These are phyloP conservation scores for Lysiphlebus fabarum DNA, from an alignment of 1,140 invertebrate genomes.

Conservation along the genomic window DNA sequence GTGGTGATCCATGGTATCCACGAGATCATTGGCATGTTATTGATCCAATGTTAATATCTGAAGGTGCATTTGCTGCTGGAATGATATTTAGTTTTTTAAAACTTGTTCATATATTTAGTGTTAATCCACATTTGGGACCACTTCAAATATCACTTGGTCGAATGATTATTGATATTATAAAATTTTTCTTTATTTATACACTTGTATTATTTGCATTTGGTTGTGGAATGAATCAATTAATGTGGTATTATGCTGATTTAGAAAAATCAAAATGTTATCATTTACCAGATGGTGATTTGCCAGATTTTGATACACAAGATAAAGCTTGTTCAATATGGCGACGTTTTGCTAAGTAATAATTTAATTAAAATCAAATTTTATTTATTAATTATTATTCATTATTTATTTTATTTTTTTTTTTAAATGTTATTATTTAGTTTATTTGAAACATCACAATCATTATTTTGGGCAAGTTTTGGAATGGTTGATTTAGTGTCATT, in stretches of 20 bases:
- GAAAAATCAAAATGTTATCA: slow-evolving; percentile 82
- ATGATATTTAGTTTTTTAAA: slow-evolving; percentile 94
- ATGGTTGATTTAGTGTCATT: slow-evolving; percentile 84
- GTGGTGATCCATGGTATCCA: slow-evolving; percentile 76
- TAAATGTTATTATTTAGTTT: slow-evolving; percentile 61
- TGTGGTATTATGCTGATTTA: slow-evolving; percentile 94
- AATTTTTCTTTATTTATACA: slow-evolving; percentile 91
- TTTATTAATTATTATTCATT: too few relatives aligned
- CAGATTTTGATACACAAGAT: slow-evolving; percentile 75
- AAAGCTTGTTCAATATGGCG: slow-evolving; percentile 82
- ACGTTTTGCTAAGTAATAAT: slow-evolving; percentile 84
- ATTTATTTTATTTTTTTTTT: background rate
- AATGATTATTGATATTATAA: slow-evolving; percentile 91
- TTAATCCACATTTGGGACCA: slow-evolving; percentile 90
- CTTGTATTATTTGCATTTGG: slow-evolving; percentile 87
- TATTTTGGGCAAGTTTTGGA: slow-evolving; percentile 93
- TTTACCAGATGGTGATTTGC: slow-evolving; percentile 58
- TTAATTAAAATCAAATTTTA: slow-evolving; percentile 10
- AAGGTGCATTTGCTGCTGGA: slow-evolving; percentile 90
- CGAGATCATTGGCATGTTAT: slow-evolving; percentile 88
- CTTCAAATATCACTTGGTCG: slow-evolving; percentile 83
- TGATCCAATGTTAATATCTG: slow-evolving; percentile 90
- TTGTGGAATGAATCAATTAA: slow-evolving; percentile 85
- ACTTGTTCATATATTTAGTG: slow-evolving; percentile 92
- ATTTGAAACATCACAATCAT: slow-evolving; percentile 89